Evolutionary conservation across 1,140 invertebrate species (phyloP), one percentile per base, ranked within the genome.

Genomic region (Diabrotica undecimpunctata): DNA sequence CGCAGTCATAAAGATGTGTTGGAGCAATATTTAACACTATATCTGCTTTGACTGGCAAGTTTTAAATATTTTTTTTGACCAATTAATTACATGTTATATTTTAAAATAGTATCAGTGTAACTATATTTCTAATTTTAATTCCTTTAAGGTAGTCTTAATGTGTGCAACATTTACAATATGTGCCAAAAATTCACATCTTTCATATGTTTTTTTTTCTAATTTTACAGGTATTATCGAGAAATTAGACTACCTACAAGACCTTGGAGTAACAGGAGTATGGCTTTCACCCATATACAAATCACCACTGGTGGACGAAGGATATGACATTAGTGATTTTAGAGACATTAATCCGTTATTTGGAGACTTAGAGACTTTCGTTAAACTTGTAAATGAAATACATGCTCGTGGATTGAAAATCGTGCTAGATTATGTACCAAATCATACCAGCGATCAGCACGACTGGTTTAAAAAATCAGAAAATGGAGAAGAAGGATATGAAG

Each of bases 401-500:
- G 74, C 81, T 35, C 72, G 83, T 25, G 91, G 85, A 60, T 83
- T 95, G 38, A 91, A 90, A 77, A 75, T 95, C 4, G 81, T 96
- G 10, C 75, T 95, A 77, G 93, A 96, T 75, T 88, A 95, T 73
- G 88, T 95, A 11, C 92, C 92, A 4, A 95, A 95, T 80, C 91
- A 95, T 76, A 89, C 90, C 0, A 92, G 90, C 69, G 85, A 91
- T 74, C 75, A 90, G 64, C 90, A 92, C 68, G 79, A 85, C 54
- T 95, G 93, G 93, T 95, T 95, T 73, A 61, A 80, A n/a, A 83
- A 86, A 61, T 93, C 92, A 0, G 77, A 80, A 0, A 76, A 81
- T 11, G 81, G 78, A 59, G 81, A 83, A 14, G 79, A 83, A 7
- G 82, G 83, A 6, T 93, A 88, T 61, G 83, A 79, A 14, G 86